Evolutionary conservation across 2,797 vertebrate genomes (phyloP).

Genomic region (Spondyliosoma cantharus): DNA sequence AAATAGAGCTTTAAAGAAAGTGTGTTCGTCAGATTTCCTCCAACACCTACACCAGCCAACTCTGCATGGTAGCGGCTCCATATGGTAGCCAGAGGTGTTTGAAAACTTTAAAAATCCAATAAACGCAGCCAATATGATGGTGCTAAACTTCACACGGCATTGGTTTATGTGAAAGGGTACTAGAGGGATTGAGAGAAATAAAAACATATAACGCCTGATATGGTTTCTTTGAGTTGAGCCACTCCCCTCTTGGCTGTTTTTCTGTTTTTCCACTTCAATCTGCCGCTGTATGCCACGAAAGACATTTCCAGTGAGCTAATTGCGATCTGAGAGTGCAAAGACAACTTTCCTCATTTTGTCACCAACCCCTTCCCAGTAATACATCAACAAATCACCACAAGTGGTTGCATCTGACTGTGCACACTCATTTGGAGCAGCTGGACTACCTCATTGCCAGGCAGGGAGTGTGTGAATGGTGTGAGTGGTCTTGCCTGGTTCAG

Average conservation of each 20-base stretch:
- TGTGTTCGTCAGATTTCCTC: slow-evolving; percentile 8
- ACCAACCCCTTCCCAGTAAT: slow-evolving; percentile 40
- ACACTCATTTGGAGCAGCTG: slow-evolving; percentile 72
- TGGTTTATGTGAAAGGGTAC: slow-evolving; percentile 9
- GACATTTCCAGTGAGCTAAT: not conserved
- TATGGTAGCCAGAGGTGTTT: slow-evolving; percentile 8
- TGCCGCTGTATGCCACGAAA: not conserved
- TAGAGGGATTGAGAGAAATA: slow-evolving; percentile 6
- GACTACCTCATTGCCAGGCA: slow-evolving; percentile 72
- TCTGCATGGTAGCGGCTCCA: slow-evolving; percentile 4
- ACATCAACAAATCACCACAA: slow-evolving; percentile 69
- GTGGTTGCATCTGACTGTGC: slow-evolving; percentile 61
- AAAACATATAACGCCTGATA: slow-evolving; percentile 13
- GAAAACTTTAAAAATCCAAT: slow-evolving; percentile 15
- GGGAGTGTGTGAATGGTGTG: slow-evolving; percentile 67
- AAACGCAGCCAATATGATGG: not conserved
- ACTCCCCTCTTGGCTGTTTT: not conserved
- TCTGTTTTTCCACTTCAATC: slow-evolving; percentile 10
- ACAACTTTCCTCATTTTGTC: slow-evolving; percentile 37
- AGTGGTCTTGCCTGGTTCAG: slow-evolving; percentile 70
- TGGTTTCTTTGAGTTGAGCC: not conserved
- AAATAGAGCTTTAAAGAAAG: slow-evolving; percentile 28
- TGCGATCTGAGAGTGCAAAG: slow-evolving; percentile 10
- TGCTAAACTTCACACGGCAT: slow-evolving; percentile 11
- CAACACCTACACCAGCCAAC: not conserved